Percentiles rank a stretch among this genome's conserved stretches.
These are phyloP conservation scores for Callyntrura guangdongensis DNA, from an alignment of 2,888 invertebrate genomes.

Conservation along the genomic window DNA sequence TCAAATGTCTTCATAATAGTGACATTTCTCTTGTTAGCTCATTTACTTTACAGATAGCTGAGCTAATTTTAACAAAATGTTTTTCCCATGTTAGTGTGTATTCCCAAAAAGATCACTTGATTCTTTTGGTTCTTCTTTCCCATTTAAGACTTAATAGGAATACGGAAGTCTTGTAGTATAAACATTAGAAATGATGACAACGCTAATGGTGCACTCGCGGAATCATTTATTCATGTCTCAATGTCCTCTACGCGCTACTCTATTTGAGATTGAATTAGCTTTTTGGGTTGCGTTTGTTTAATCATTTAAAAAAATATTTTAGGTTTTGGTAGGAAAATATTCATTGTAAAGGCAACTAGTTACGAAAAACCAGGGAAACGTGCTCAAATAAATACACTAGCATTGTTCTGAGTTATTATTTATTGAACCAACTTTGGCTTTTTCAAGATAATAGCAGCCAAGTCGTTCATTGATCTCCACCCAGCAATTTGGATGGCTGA, in stretches of 20 bases:
- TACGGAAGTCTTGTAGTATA: too few relatives aligned
- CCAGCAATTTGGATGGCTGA: conserved; percentile 49
- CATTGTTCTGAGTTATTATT: too few relatives aligned
- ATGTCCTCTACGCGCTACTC: background rate
- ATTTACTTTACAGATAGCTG: conserved; percentile 80
- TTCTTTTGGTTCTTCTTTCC: conserved; percentile 3
- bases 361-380: too few relatives aligned
- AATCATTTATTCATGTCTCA: background rate
- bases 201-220: too few relatives aligned
- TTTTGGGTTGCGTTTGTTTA: too few relatives aligned
- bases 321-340: too few relatives aligned
- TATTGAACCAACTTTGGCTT: too few relatives aligned
- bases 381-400: too few relatives aligned
- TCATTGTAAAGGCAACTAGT: too few relatives aligned
- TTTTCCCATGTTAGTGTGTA: conserved; percentile 43
- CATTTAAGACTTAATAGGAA: background rate
- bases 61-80: conserved; percentile 81
- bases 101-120: background rate
- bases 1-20: conserved; percentile 77
- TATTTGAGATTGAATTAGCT: background rate
- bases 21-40: conserved; percentile 79
- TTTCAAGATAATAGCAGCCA: conserved; percentile 2
- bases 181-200: too few relatives aligned
- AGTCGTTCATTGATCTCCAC: conserved; percentile 40
- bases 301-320: too few relatives aligned